These are phyloP conservation scores for Linyphia triangularis DNA, from an alignment of 2,888 invertebrate genomes.

Conservation along the genomic window DNA sequence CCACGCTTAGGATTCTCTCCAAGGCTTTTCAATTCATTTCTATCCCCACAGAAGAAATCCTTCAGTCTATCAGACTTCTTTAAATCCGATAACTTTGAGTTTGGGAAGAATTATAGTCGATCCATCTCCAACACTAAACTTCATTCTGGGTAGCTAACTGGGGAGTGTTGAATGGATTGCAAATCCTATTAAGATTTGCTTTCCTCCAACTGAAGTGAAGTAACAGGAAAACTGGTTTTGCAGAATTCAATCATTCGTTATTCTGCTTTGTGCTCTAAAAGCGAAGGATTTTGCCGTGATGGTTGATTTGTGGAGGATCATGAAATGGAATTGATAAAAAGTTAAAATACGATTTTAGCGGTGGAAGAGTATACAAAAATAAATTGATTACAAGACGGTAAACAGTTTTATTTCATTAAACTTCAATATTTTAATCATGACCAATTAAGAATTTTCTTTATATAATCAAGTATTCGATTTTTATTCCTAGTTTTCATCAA, in stretches of 20 bases:
- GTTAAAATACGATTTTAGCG: too few species aligned
- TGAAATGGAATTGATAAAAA: too few species aligned
- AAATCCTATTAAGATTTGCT: slow-evolving; percentile 31
- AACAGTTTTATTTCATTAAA: too few species aligned
- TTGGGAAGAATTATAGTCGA: not conserved
- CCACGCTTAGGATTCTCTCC: not conserved
- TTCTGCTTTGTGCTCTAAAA: too few species aligned
- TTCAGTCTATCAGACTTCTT: not conserved
- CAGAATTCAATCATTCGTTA: not conserved
- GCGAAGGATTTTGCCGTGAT: too few species aligned
- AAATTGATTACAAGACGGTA: too few species aligned
- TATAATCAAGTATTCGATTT: too few species aligned
- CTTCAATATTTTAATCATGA: too few species aligned
- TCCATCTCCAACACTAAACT: not conserved
- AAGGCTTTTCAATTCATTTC: slow-evolving; percentile 1
- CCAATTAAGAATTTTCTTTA: too few species aligned
- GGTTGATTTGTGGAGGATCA: too few species aligned
- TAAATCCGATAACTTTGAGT: not conserved
- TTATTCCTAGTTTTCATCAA: too few species aligned
- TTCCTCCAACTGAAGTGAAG: not conserved
- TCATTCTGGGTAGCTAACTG: not conserved
- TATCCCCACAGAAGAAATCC: not conserved
- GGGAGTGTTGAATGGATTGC: slow-evolving; percentile 16
- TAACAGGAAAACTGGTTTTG: slow-evolving; percentile 8
- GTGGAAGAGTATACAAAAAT: too few species aligned